Evolutionary conservation across 2,888 invertebrate genomes (phyloP).

Genomic region (Falcaria lacertinaria): DNA sequence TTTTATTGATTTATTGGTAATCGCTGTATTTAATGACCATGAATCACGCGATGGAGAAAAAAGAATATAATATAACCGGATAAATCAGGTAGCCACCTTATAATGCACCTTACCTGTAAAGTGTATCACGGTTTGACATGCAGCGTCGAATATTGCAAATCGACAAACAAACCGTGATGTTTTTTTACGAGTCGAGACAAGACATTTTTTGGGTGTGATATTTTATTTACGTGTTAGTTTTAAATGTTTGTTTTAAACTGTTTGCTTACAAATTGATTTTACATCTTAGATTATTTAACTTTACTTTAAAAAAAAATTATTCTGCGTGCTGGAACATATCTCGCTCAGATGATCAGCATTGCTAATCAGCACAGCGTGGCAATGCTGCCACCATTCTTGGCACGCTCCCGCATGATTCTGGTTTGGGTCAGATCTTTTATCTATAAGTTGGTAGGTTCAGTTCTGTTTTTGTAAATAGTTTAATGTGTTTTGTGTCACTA

Average conservation of each 20-base stretch:
- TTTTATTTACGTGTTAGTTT: background rate
- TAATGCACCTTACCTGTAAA: conserved; percentile 7
- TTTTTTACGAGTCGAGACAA: background rate
- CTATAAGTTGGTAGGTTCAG: no score
- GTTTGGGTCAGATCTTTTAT: no score
- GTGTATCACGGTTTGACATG: background rate
- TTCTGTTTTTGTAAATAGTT: no score
- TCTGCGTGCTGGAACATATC: no score
- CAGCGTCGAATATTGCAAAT: background rate
- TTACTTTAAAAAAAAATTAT: no score
- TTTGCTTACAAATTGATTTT: background rate
- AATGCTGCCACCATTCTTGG: no score
- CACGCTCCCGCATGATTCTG: no score
- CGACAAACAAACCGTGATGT: no score
- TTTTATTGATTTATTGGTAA: conserved; percentile 52
- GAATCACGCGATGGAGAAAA: conserved; percentile 49
- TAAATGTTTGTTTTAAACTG: background rate
- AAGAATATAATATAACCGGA: conserved; percentile 5
- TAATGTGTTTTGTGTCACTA: no score
- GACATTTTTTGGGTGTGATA: background rate
- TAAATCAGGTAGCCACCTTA: conserved; percentile 19
- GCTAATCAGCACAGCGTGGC: no score
- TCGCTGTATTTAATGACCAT: conserved; percentile 35
- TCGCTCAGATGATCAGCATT: no score
- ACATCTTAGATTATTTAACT: no score